Base-by-base conservation (phyloP, 1,140 invertebrate genomes). In the Trachymyrmex cornetzi region DNA sequence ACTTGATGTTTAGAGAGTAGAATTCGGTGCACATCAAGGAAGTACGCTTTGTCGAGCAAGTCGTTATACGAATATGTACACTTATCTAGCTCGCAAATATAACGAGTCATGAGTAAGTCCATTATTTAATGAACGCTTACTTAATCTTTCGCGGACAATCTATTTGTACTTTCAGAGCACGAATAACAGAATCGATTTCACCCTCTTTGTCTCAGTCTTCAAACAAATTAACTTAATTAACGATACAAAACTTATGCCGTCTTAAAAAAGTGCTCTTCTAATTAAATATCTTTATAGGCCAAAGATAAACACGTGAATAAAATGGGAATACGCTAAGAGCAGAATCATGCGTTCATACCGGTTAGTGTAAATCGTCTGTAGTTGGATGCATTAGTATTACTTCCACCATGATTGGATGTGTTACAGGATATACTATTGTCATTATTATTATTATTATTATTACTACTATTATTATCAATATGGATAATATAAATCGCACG, bases 241-340 rank as follows among this genome's bases (percentile, higher is more conserved):
- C 55, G 57, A 69, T 69, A 79, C 55, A 72, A 61, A 88, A 93
- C 90, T 86, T 87, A 93, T 93, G 92, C 93, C 94, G 93, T 94
- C 93, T 94, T 53, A 89, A 91, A 91, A 79, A 94, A 94, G 94
- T 94, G 93, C 93, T 94, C 93, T 94, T 94, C 93, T 93, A 93
- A 87, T 79, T 89, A 91, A 80, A 88, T 82, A 80, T 81, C 74
- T 82, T 69, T 84, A 85, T 87, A 79, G 57, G 27, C 63, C 75
- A 57, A 89, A 87, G 69, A 53, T 87, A 63, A 80, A 69, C 79
- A 53, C 63, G 79, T 64, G 72, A 38, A 38, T 38, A 87, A 79
- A 50, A 72, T 59, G 66, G 22, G 53, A 80, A 48, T 80, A 34
- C 0, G 34, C 71, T 55, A 86, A 61, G 72, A 82, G 63, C 63